These are phyloP conservation scores for Planococcus citri DNA, from an alignment of 1,140 invertebrate genomes.

Conservation along the genomic window DNA sequence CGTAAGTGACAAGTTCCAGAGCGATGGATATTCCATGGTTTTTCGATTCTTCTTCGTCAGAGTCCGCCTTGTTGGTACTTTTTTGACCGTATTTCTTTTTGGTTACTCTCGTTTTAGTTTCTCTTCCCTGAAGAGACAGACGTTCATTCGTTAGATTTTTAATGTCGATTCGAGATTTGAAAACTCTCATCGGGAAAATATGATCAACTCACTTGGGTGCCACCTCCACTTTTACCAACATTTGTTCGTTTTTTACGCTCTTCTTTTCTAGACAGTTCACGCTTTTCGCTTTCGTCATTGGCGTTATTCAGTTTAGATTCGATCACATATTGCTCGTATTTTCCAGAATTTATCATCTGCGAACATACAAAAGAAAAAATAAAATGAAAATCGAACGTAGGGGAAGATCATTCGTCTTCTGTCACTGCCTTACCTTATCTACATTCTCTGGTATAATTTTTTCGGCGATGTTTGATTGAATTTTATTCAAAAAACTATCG, in stretches of 20 bases:
- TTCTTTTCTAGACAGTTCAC: conserved; percentile 64
- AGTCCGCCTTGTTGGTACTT: conserved; percentile 43
- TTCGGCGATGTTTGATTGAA: conserved; percentile 6
- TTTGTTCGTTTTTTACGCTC: conserved; percentile 77
- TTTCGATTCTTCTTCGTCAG: conserved; percentile 41
- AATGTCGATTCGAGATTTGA: not conserved
- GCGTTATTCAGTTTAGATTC: conserved; percentile 34
- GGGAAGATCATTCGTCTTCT: not conserved
- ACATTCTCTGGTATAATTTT: not conserved
- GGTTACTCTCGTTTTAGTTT: conserved; percentile 88
- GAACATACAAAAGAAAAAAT: not conserved
- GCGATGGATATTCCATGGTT: conserved; percentile 33
- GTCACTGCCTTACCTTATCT: not conserved
- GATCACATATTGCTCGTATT: conserved; percentile 30
- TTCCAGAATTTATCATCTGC: conserved; percentile 30
- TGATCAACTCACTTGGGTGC: conserved; percentile 47
- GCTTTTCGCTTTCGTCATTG: conserved; percentile 38
- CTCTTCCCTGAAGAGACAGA: conserved; percentile 71
- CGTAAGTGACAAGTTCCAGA: conserved; percentile 49
- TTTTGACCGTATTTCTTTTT: conserved; percentile 55
- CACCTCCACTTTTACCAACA: conserved; percentile 74
- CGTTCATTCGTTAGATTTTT: conserved; percentile 13
- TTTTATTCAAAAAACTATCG: conserved; percentile 22
- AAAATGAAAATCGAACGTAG: not conserved
- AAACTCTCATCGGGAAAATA: not conserved